Evolutionary conservation across 64 coral and sea anemone species (phyloP), one percentile per base, ranked within the genome.

Genomic region (Orbicella faveolata): DNA sequence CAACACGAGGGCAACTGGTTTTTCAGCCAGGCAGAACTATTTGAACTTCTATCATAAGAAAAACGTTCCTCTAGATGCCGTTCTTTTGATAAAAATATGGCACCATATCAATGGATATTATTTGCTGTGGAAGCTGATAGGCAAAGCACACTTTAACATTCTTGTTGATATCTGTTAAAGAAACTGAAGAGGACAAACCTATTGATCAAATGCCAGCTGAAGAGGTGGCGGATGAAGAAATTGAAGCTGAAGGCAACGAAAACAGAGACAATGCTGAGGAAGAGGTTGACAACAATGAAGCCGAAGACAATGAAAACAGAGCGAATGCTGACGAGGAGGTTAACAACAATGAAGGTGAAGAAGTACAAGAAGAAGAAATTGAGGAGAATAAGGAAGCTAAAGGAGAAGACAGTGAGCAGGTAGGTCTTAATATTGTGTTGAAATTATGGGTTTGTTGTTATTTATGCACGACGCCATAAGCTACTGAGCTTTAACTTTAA

Each of bases 131-230:
- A 20, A 69, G 9, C 9, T 3, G 20, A 5, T 69, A 33, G 18
- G 19, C n/a, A 85, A 25, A 65, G 11, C 0, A 19, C 48, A 23
- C n/a, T 41, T 44, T 36, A 74, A 70, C 52, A 23, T 2, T 6
- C 18, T 73, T 87, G 3, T 18, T 48, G 10, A 34, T 74, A 8
- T 73, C 1, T 18, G 1, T 36, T 83, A 19, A 25, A 94, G 93
- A 90, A 85, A 77, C 78, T 4, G 59, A 79, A 68, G 88, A 90
- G 63, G 93, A 94, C 52, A 90, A 90, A 39, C 93, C 93, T 21
- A 90, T 94, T 55, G 93, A 94, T 77, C 88, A 90, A 14, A 26
- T 94, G 64, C 80, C 93, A 65, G 93, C 93, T 65, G 93, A 94
- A 74, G 93, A 94, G 77, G 93, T 94, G 1, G 73, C 72, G 20